Conservation (phyloP, 2,113 vertebrate genomes). For the Oreochromis tanganicae region DNA sequence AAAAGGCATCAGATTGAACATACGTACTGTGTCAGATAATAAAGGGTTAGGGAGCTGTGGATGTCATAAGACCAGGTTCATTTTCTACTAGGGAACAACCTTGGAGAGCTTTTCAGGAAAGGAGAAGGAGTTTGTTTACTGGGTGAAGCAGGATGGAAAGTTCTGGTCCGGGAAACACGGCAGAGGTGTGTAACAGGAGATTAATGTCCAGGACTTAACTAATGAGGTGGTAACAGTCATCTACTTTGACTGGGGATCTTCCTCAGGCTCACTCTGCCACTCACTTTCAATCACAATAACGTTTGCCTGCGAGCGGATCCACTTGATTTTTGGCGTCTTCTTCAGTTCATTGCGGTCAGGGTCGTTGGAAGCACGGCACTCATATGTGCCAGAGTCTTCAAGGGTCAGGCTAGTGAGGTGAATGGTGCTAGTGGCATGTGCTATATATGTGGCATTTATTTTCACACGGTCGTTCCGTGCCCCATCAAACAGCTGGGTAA, state of each 20-base stretch:
- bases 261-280: constrained; percentile 65
- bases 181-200: constrained; percentile 58
- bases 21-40: neutral
- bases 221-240: constrained; percentile 23
- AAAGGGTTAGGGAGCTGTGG: neutral
- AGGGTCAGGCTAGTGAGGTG: constrained; percentile 73
- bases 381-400: constrained; percentile 84
- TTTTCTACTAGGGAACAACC: constrained; percentile 17
- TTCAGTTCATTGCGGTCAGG: constrained; percentile 89
- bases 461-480: constrained; percentile 78
- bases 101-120: constrained; percentile 8
- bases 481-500: constrained; percentile 84
- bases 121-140: constrained; percentile 29
- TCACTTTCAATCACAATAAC: constrained; percentile 93
- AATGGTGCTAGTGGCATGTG: constrained; percentile 82
- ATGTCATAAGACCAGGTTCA: neutral
- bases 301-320: constrained; percentile 93
- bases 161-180: constrained; percentile 49
- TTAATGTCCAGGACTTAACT: constrained; percentile 44
- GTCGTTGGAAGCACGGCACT: constrained; percentile 95
- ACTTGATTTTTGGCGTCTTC: constrained; percentile 90
- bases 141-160: constrained; percentile 30
- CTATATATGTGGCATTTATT: constrained; percentile 85
- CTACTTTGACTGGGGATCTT: constrained; percentile 15
- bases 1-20: constrained; percentile 44